A percentile compares a stretch with the other conserved stretches of the same genome.
Evolutionary conservation across 2,888 invertebrate species (phyloP).

Genomic region (Cryptus armator): DNA sequence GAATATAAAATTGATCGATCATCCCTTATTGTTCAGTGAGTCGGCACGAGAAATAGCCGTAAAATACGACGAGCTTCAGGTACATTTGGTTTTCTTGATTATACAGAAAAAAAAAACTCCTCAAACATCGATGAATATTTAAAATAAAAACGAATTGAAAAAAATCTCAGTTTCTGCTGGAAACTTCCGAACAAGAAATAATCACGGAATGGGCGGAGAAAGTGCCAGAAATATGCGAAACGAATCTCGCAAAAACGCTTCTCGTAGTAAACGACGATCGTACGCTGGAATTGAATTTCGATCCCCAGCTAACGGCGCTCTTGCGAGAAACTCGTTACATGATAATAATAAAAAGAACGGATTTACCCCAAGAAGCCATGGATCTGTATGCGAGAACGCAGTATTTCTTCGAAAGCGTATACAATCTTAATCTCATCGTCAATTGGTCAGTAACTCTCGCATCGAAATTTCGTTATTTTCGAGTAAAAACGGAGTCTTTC

Average conservation of each 20-base stretch:
- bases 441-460: constrained; percentile 75
- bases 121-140: background rate
- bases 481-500: background rate
- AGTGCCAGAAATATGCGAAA: constrained; percentile 89
- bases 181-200: constrained; percentile 87
- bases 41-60: constrained; percentile 70
- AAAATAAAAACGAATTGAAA: background rate
- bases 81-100: constrained; percentile 58
- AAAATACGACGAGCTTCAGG: constrained; percentile 78
- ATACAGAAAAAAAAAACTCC: constrained; percentile 5
- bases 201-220: constrained; percentile 90
- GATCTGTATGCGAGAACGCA: constrained; percentile 90
- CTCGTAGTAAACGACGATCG: constrained; percentile 87
- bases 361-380: constrained; percentile 88
- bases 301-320: constrained; percentile 89
- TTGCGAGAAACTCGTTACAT: constrained; percentile 94
- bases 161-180: constrained; percentile 86
- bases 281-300: constrained; percentile 89
- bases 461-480: background rate
- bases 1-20: constrained; percentile 88
- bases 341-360: constrained; percentile 88
- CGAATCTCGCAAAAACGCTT: constrained; percentile 88
- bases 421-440: constrained; percentile 82
- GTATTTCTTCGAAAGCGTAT: constrained; percentile 86
- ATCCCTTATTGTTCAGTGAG: constrained; percentile 86